Evolutionary conservation across 2,888 invertebrate genomes (phyloP).

Genomic region (Chrysomela aeneicollis): DNA sequence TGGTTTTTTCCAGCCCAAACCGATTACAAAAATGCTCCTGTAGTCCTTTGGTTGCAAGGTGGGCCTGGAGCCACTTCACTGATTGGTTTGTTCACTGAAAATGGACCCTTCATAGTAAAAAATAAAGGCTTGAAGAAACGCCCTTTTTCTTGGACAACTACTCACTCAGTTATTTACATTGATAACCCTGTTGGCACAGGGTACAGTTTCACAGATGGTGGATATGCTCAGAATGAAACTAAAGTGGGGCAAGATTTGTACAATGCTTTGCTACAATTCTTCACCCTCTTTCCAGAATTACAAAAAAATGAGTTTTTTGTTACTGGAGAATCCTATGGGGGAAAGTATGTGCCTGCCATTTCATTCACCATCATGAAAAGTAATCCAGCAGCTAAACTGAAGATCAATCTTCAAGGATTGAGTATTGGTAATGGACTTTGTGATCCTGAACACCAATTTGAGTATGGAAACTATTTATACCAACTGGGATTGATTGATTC

Average conservation of each 20-base stretch:
- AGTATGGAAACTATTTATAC: constrained; percentile 82
- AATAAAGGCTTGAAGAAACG: constrained; percentile 63
- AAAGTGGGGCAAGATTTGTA: constrained; percentile 84
- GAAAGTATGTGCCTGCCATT: constrained; percentile 78
- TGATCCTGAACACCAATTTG: constrained; percentile 79
- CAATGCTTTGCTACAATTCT: constrained; percentile 81
- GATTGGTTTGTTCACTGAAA: constrained; percentile 83
- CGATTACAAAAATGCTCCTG: constrained; percentile 67
- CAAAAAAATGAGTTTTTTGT: constrained; percentile 82
- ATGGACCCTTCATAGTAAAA: constrained; percentile 71
- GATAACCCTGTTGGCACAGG: constrained; percentile 91
- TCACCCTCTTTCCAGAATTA: constrained; percentile 80
- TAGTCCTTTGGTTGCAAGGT: constrained; percentile 86
- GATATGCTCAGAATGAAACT: constrained; percentile 81
- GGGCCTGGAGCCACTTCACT: constrained; percentile 85
- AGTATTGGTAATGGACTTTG: constrained; percentile 83
- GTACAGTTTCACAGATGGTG: constrained; percentile 85
- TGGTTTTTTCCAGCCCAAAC: constrained; percentile 88
- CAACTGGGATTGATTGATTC: constrained; percentile 77
- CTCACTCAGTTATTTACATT: constrained; percentile 84
- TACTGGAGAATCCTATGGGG: constrained; percentile 90
- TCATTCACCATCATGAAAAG: constrained; percentile 76
- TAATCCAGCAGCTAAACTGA: constrained; percentile 66
- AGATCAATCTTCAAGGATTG: constrained; percentile 76
- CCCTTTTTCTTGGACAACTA: constrained; percentile 80